Evolutionary conservation across 1,140 invertebrate species (phyloP), one percentile per base, ranked within the genome.

Genomic region (Proctacanthus coquilletti): DNA sequence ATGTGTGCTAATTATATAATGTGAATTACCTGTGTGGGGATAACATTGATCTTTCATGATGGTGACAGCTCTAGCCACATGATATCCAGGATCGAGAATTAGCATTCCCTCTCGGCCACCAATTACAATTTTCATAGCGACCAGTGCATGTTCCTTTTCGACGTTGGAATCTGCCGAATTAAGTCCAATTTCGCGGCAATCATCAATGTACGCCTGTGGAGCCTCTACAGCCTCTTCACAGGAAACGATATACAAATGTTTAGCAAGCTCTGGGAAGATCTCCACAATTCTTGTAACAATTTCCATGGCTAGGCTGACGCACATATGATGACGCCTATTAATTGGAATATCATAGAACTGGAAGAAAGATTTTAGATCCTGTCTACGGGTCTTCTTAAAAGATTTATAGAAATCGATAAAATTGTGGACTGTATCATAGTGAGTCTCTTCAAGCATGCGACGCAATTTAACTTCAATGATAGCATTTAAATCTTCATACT

Each of bases 91-190:
- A 63, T 92, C 87, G 13, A 87, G 69, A 3, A 92, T 66, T 55
- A 91, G 61, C 14, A 84, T 64, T 9, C 85, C 87, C 0, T 59
- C 55, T 21, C 87, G 70, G 11, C 73, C 78, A 15, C 70, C 72
- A 21, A 91, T 72, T 37, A 68, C 52, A 34, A 93, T 69, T 45
- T 75, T 75, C 46, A 88, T 62, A 40, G 80, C 82, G 11, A 87
- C 75, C 55, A 91, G 65, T 18, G 88, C 84, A 55, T 93, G 88
- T 60, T 93, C 88, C 62, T 91, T 91, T 50, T 88, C 83, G 2
- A 78, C 69, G 30, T 67, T 72, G 27, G 75, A 72, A 29, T 66
- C 60, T 21, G 72, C 67, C 8, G 70, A 68, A 40, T 68, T 68
- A 6, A 72, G 62, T 10, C 53, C 48, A 33, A 64, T 62, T 17